A percentile compares a stretch with the other conserved stretches of the same genome.
Conservation (phyloP, 2,888 invertebrate species). For the Caenorhabditis virilis region DNA sequence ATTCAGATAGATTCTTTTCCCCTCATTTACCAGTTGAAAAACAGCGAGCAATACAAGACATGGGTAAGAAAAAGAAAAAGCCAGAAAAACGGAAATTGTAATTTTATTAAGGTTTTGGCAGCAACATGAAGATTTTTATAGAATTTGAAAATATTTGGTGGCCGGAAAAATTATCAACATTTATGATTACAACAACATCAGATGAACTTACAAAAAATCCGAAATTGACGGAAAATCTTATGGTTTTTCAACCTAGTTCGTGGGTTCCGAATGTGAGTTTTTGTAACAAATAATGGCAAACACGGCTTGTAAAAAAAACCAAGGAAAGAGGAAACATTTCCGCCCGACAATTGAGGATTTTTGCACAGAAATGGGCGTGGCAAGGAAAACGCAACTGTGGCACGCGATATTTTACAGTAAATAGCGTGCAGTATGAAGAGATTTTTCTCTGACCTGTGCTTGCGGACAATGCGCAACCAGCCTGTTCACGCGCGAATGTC, state of each 20-base stretch:
- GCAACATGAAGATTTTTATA: conserved; percentile 54
- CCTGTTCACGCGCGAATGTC: no score
- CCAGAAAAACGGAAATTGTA: not conserved
- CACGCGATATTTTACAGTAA: no score
- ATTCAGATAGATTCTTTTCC: conserved; percentile 37
- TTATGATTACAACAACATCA: conserved; percentile 20
- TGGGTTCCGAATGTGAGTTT: conserved; percentile 41
- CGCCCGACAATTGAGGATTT: no score
- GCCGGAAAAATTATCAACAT: conserved; percentile 26
- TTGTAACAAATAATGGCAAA: no score
- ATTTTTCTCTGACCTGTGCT: no score
- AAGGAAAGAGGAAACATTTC: no score
- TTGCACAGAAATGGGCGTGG: no score
- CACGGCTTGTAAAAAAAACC: no score
- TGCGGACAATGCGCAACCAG: no score
- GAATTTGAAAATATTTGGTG: conserved; percentile 56
- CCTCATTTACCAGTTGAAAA: conserved; percentile 46
- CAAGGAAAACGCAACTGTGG: no score
- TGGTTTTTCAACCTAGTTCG: conserved; percentile 48
- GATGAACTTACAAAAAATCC: conserved; percentile 11
- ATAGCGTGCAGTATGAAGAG: no score
- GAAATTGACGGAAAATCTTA: conserved; percentile 33
- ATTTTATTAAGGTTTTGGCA: conserved; percentile 46
- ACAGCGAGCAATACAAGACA: conserved; percentile 41
- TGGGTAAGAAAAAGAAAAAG: conserved; percentile 29